Evolutionary conservation across 2,888 invertebrate genomes (phyloP), one percentile per base, ranked within the genome.

Genomic region (Lithophane semibrunnea): DNA sequence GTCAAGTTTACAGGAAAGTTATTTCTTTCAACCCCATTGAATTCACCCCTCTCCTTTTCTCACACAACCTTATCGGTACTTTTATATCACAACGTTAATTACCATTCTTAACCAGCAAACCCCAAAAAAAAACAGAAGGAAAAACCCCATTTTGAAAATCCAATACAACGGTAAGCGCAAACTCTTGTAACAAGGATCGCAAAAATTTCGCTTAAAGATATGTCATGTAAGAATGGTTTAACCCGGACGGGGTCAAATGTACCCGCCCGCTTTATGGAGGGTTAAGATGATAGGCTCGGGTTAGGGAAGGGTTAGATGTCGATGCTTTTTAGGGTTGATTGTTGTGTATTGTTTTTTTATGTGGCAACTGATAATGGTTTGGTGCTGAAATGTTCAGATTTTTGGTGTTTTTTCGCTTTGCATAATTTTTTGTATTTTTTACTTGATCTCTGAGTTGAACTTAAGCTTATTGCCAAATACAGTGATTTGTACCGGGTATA

Each of bases 181-280:
- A 89, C 77, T 88, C 89, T 80, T 90, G 90, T 91, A 80, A 61
- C 80, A 78, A 37, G 37, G 37, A 37, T 37, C 37, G 5, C 37
- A 37, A 74, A 85, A 84, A 85, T 85, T 87, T 87, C 89, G 88
- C 89, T 91, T 90, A 89, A 90, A 92, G 92, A 91, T 91, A 91
- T 89, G 90, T 91, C 92, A 93, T 94, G 92, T 94, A 91, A 90
- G 90, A 90, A 92, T 90, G 91, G 93, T 92, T 94, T 92, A 94
- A 92, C 93, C 94, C 92, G 88, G 86, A 79, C 89, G 85, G 91
- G 92, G 94, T 93, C 92, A 93, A 82, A 87, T 87, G 85, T 87
- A 81, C 86, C 84, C 86, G 86, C 89, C 85, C 89, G 90, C 88
- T 93, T 94, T 94, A 94, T 92, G 86, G 91, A 92, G 93, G 93